These are phyloP conservation scores for Stenotaenia linearis DNA, from an alignment of 2,888 invertebrate genomes.

Conservation along the genomic window DNA sequence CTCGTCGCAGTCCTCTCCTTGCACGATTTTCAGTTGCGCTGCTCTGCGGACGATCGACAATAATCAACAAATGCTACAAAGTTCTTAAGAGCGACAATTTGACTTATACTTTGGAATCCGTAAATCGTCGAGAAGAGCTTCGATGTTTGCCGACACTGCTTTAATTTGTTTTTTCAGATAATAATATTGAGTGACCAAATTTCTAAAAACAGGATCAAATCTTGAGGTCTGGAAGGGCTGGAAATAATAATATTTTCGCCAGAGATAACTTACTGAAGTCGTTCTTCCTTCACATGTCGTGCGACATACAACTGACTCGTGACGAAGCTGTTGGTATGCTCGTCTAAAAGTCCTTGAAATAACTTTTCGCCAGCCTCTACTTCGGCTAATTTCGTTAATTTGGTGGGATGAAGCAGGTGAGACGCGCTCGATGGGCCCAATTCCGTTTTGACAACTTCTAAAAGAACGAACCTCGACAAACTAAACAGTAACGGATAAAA, in stretches of 20 bases:
- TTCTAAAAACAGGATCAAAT: not conserved
- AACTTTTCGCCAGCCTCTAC: not conserved
- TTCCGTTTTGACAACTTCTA: not conserved
- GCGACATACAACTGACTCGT: not conserved
- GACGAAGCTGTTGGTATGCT: not conserved
- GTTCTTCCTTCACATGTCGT: not conserved
- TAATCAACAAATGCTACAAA: no score
- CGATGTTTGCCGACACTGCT: not conserved
- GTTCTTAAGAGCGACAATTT: no score
- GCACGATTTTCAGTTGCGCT: not conserved
- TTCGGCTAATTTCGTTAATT: not conserved
- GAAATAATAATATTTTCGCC: no score
- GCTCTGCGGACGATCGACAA: no score
- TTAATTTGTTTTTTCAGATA: not conserved
- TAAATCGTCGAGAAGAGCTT: not conserved
- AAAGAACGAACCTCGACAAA: not conserved
- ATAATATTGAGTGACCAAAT: not conserved
- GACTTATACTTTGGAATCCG: not conserved
- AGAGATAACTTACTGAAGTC: not conserved
- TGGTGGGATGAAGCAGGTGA: not conserved
- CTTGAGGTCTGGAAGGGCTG: no score
- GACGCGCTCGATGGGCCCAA: not conserved
- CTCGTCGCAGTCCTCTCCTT: not conserved
- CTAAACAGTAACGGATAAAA: not conserved
- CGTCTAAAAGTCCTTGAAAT: not conserved